Base-by-base conservation (phyloP, 2,888 invertebrate genomes). In the Meloe dianella region DNA sequence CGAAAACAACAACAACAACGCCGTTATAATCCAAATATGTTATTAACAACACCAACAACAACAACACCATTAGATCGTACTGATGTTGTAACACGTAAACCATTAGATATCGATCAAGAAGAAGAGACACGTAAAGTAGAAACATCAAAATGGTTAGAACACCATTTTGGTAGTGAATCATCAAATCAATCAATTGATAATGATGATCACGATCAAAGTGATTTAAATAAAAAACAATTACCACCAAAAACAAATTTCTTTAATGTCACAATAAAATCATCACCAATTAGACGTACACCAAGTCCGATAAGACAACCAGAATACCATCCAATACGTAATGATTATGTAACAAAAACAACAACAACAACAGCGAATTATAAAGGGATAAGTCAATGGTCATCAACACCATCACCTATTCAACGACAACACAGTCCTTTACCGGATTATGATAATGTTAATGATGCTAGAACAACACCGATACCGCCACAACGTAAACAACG, bases 111-210 rank as follows among this genome's bases (percentile, higher is more conserved):
- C 77, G 94, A 94, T 80, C 90, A 93, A 78, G 95, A 95, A 81
- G 95, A 95, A 82, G 93, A 94, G 82, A 94, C 94, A 7, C 88
- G 95, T 68, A 95, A 95, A 83, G 91, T 92, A 73, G 95, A 95
- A 85, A 95, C 95, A 0, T 94, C 93, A 71, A 94, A 94, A 84
- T 95, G 95, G 95, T 86, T 95, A 63, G 95, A 95, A 79, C 92
- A 92, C 78, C 95, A 96, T 82, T 95, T 96, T 80, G 95, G 95
- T 61, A 93, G 93, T 80, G 94, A 94, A 71, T 93, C 92, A 0
- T 93, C 93, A 0, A 89, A 89, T 74, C 89, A 90, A 73, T 92
- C 92, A 12, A 85, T 89, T 63, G 89, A 90, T 9, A 88, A 89
- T 71, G 41, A 41, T 8, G 41, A 41, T 17, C 17, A n/a, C 4